Conservation (phyloP, 2,113 vertebrate species). For the Ceyx cyanopectus region DNA sequence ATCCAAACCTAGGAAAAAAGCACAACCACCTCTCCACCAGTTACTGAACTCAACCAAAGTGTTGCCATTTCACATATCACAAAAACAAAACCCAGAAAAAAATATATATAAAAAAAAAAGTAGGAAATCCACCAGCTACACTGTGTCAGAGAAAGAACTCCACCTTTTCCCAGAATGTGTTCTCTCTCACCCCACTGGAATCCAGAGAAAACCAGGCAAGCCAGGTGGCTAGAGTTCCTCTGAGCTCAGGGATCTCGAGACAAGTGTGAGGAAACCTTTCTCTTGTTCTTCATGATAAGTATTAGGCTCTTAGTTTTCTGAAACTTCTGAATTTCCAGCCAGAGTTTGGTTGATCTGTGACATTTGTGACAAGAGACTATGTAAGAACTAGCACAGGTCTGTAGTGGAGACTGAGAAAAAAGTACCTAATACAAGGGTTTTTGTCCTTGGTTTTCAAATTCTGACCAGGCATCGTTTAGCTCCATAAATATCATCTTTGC, state of each 20-base stretch:
- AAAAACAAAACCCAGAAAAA: background rate
- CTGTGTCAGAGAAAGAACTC: background rate
- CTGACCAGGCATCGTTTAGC: constrained; percentile 99
- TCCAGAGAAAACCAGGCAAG: constrained; percentile 9
- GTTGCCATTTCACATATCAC: background rate
- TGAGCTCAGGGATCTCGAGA: constrained; percentile 42
- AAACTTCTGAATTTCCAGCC: constrained; percentile 52
- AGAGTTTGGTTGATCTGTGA: constrained; percentile 74
- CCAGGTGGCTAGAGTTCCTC: constrained; percentile 65
- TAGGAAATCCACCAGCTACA: constrained; percentile 12
- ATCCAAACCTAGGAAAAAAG: constrained; percentile 21
- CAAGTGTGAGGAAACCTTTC: constrained; percentile 16
- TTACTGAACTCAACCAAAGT: background rate
- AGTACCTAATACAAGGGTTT: constrained; percentile 90
- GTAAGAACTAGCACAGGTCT: constrained; percentile 74
- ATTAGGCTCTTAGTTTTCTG: constrained; percentile 54
- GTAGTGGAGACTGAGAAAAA: constrained; percentile 65
- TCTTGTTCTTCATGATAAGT: constrained; percentile 42
- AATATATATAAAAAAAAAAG: background rate
- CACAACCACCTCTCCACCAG: background rate
- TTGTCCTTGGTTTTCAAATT: constrained; percentile 99
- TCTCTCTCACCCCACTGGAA: constrained; percentile 11
- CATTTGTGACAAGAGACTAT: constrained; percentile 73
- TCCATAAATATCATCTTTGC: constrained; percentile 99
- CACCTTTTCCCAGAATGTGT: background rate